phyloP scores from a whole-genome alignment of 2,797 vertebrate species.

The Sebastes flavidus region DNA sequence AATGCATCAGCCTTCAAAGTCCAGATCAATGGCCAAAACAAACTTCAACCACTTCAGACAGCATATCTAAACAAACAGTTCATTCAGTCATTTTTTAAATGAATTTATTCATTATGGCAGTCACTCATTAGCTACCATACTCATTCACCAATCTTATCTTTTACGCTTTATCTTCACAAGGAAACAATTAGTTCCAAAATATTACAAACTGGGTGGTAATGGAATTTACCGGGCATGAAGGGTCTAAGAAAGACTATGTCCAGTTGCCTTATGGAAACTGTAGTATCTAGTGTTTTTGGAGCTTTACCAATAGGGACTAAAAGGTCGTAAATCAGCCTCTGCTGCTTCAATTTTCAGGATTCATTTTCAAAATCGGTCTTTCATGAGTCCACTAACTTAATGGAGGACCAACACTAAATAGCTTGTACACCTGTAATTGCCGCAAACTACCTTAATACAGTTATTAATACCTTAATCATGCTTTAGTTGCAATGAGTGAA shows the following conservation, averaged over 20 bases:
- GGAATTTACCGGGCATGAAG: too few relatives aligned
- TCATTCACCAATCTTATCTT: not conserved
- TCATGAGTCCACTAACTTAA: not conserved
- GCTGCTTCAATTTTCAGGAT: not conserved
- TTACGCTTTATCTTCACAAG: not conserved
- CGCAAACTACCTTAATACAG: not conserved
- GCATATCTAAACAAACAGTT: not conserved
- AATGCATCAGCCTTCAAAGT: constrained; percentile 11
- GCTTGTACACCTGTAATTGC: not conserved
- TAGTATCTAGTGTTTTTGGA: not conserved
- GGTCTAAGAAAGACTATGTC: too few relatives aligned
- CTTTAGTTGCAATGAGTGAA: not conserved
- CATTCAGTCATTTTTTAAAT: not conserved
- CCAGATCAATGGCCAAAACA: constrained; percentile 25
- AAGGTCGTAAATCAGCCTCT: not conserved
- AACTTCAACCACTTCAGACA: not conserved
- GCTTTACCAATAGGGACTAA: not conserved
- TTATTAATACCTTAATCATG: not conserved
- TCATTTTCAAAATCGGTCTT: not conserved
- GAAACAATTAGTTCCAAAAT: not conserved
- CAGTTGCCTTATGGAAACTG: not conserved
- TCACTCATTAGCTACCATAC: not conserved
- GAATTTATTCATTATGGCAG: not conserved
- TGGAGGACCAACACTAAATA: not conserved
- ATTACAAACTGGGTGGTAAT: not conserved